These are phyloP conservation scores for Mycalesis mineus DNA, from an alignment of 2,888 invertebrate species.

Conservation along the genomic window DNA sequence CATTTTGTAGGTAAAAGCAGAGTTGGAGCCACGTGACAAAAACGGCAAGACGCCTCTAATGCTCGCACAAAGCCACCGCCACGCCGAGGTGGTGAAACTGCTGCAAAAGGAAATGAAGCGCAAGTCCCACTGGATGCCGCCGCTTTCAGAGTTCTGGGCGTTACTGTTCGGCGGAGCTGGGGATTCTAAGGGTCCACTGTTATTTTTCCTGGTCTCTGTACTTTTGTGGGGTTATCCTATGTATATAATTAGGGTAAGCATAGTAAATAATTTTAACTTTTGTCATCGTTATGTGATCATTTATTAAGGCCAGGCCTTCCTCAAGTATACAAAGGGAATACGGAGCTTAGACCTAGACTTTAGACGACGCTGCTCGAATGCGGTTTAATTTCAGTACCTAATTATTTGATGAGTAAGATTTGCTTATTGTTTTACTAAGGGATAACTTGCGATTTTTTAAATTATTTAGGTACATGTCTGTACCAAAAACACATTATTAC, in stretches of 20 bases:
- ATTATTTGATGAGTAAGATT: no score
- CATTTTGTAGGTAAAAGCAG: slow-evolving; percentile 84
- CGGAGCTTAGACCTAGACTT: no score
- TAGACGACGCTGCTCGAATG: no score
- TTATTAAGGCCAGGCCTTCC: no score
- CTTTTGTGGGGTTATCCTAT: slow-evolving; percentile 95
- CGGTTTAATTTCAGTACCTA: no score
- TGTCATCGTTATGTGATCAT: no score
- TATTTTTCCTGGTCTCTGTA: slow-evolving; percentile 91
- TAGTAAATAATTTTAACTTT: no score
- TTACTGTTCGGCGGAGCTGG: slow-evolving; percentile 93
- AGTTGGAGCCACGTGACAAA: slow-evolving; percentile 91
- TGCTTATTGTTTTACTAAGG: no score
- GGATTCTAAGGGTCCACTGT: slow-evolving; percentile 91
- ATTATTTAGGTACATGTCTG: no score
- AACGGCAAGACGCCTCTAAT: slow-evolving; percentile 95
- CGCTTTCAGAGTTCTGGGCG: slow-evolving; percentile 92
- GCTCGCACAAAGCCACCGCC: slow-evolving; percentile 92
- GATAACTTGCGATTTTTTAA: no score
- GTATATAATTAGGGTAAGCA: slow-evolving; percentile 88
- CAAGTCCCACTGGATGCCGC: slow-evolving; percentile 90
- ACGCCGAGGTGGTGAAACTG: slow-evolving; percentile 89
- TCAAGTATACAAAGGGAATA: no score
- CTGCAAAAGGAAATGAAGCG: slow-evolving; percentile 89
- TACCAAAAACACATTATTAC: no score